phyloP scores from a whole-genome alignment of 2,888 invertebrate species.

The Poecilobothrus nobilitatus region DNA sequence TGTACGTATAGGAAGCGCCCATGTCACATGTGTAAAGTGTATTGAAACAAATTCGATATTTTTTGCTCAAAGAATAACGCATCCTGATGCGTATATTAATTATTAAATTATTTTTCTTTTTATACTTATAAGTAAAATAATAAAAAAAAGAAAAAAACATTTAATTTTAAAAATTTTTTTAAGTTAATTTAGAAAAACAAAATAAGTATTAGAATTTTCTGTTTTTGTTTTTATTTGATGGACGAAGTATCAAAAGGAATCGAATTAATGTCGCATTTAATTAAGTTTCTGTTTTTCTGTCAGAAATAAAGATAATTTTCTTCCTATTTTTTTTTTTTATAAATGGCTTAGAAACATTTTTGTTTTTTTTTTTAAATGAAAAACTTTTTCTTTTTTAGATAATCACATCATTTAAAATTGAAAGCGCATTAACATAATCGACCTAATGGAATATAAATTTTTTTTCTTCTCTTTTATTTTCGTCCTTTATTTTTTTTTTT shows the following conservation, averaged over 20 bases:
- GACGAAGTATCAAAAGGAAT: not conserved
- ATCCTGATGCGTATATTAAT: no score
- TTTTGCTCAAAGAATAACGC: no score
- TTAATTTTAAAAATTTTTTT: no score
- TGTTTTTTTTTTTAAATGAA: not conserved
- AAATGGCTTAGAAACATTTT: not conserved
- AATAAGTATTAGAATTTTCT: no score
- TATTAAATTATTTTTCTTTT: no score
- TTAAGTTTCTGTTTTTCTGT: not conserved
- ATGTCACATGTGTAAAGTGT: no score
- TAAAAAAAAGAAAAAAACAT: no score
- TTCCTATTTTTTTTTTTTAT: not conserved
- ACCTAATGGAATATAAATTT: not conserved
- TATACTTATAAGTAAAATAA: no score
- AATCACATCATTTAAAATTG: conserved; percentile 3
- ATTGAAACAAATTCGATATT: no score
- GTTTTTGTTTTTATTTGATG: not conserved
- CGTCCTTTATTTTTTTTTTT: not conserved
- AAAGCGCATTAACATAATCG: conserved; percentile 6
- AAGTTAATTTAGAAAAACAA: no score
- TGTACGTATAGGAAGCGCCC: no score
- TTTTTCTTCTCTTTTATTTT: not conserved
- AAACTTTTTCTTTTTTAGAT: not conserved
- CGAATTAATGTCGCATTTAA: conserved; percentile 6
- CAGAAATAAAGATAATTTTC: not conserved